Conservation (phyloP, 2,888 invertebrate genomes). For the Hydriomena furcata region DNA sequence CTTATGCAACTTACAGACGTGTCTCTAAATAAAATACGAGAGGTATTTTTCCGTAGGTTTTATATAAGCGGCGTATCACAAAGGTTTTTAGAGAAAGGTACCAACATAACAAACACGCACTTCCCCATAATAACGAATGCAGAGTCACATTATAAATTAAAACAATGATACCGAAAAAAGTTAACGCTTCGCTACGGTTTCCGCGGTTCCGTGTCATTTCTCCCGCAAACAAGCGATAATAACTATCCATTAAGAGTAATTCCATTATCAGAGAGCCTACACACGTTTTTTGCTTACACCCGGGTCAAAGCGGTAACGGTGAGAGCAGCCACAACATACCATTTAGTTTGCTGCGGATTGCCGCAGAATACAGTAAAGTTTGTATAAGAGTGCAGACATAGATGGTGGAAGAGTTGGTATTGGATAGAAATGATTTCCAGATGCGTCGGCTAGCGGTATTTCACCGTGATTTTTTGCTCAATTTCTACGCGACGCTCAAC, state of each 20-base stretch:
- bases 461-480: conserved; percentile 65
- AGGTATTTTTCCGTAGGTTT: background rate
- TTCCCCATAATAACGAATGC: conserved; percentile 11
- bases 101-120: conserved; percentile 10
- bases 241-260: conserved; percentile 60
- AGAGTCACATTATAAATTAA: conserved; percentile 17
- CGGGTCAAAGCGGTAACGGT: conserved; percentile 69
- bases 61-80: background rate
- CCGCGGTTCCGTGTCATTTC: conserved; percentile 55
- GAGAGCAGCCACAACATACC: conserved; percentile 48
- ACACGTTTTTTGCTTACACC: conserved; percentile 57
- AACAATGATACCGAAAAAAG: conserved; percentile 31
- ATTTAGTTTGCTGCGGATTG: background rate
- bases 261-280: conserved; percentile 61
- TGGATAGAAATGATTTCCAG: conserved; percentile 70
- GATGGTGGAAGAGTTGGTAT: conserved; percentile 4
- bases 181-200: conserved; percentile 13
- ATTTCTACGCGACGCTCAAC: conserved; percentile 42
- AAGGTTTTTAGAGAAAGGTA: background rate
- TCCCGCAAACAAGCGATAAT: conserved; percentile 55
- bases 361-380: background rate
- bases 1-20: too few relatives aligned
- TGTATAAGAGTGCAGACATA: background rate
- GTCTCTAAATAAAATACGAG: too few relatives aligned
- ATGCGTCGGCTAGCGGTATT: conserved; percentile 77